Base-by-base conservation (phyloP, 2,888 invertebrate species). In the Molorchus minor region DNA sequence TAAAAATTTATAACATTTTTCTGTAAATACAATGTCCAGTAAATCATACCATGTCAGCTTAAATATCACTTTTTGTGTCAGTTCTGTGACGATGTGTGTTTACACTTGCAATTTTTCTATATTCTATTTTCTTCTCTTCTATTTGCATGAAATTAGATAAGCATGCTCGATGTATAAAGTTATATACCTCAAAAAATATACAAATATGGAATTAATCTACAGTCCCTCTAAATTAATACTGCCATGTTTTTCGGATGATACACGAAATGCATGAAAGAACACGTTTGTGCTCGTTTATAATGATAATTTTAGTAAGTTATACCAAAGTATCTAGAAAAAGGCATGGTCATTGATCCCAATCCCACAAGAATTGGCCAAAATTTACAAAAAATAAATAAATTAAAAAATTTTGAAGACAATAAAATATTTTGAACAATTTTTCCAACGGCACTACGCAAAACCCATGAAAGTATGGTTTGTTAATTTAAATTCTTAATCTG, bases 101-200 rank as follows among this genome's bases (percentile, higher is more conserved):
- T 68, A 69, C 71, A 72, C 71, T 69, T 76, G 76, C 77, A 77
- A 76, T 68, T 69, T 71, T 69, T 71, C 68, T 72, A 71, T 64
- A 69, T 69, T 75, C 71, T 75, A 71, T 69, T 75, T 73, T 75
- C 72, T 73, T 73, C 73, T 75, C 72, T 73, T 75, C 72, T 73
- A 63, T 70, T 57, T 77, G 75, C 75, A 76, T 77, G 75, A 63
- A 61, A 41, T 73, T 67, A 72, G 65, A 61, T 65, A 62, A 72
- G 76, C 75, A 75, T 75, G 76, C 47, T 57, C 38, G 17, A 44
- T 55, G 54, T 46, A 38, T 45, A 45, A 38, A 47, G 56, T 63
- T 54, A 65, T 69, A 66, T 66, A 69, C 67, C 63, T 68, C 65
- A 65, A 67, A 69, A n/a, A 66, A 64, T 58, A 56, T 64, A 58